These are phyloP conservation scores for Drosophila novamexicana DNA, from an alignment of 1,140 invertebrate species.

Conservation along the genomic window DNA sequence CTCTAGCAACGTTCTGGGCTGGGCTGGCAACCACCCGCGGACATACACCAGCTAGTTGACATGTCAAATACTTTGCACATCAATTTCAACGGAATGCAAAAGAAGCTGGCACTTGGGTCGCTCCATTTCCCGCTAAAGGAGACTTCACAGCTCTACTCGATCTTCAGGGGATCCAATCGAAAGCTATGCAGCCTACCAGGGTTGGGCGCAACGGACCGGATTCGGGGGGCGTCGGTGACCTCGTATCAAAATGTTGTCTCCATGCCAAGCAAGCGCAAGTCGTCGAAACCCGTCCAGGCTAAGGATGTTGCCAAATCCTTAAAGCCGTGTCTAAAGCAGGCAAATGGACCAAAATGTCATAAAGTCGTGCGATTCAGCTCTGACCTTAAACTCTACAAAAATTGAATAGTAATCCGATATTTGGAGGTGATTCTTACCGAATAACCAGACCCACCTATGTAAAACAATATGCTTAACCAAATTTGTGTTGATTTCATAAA, in stretches of 20 bases:
- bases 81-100: not conserved
- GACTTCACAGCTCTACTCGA: not conserved
- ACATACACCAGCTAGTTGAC: not conserved
- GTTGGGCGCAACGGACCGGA: not conserved
- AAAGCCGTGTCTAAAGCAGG: constrained; percentile 6
- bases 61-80: not conserved
- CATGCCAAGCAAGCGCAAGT: not conserved
- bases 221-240: not conserved
- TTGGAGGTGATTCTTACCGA: not conserved
- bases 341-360: not conserved
- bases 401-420: not conserved
- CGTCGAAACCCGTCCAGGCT: not conserved
- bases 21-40: not conserved
- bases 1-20: not conserved
- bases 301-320: not conserved
- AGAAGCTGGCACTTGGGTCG: not conserved
- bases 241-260: too few species aligned
- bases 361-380: constrained; percentile 9
- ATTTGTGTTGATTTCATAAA: not conserved
- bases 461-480: not conserved
- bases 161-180: not conserved
- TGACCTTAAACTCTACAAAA: not conserved
- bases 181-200: not conserved
- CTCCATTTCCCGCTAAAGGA: not conserved
- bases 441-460: not conserved